Base-by-base conservation (phyloP, 2,888 invertebrate species). In the Beris chalybata region DNA sequence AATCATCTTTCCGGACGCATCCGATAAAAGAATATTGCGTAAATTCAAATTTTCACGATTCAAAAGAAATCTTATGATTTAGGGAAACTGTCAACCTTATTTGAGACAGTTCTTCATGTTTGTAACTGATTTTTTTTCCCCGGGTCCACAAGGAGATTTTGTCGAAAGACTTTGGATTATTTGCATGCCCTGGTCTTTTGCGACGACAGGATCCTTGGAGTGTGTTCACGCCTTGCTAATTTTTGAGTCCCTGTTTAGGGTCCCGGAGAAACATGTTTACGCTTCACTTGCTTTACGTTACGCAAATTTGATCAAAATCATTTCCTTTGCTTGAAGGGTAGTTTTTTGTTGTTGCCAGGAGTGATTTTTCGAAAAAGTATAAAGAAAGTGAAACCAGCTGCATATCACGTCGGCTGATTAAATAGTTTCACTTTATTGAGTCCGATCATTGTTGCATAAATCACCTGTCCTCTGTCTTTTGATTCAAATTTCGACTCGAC, bases 151-250 rank as follows among this genome's bases (percentile, higher is more conserved):
- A 45, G 30, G 45, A n/a, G 47, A 29, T 30, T 4, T 5, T 45
- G 45, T 7, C 47, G 44, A 38, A 44, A 29, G 7, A 9, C 22
- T n/a, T 22, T 29, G 31, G 29, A 48, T n/a, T 59, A 48, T 59
- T 59, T 59, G 58, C 47, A 48, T 59, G 58, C 31, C 47, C 63
- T 44, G 43, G 30, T 5, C 15, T 13, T 7, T 13, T 15, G 6
- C 3, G 53, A 63, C 13, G 63, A 52, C 13, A 29, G 44, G 54
- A 54, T 31, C 47, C 47, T 54, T 66, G 22, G 43, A 54, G 45
- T 53, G 47, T 31, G 55, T 69, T 69, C 69, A 69, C 69, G 69
- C 69, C 69, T 67, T 69, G 69, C 67, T 69, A 69, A 69, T 69
- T 69, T 69, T 66, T 58, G 38, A 32, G 63, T n/a, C 55, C 31